These are phyloP conservation scores for Papilio polytes DNA, from an alignment of 1,140 invertebrate species.

Conservation along the genomic window DNA sequence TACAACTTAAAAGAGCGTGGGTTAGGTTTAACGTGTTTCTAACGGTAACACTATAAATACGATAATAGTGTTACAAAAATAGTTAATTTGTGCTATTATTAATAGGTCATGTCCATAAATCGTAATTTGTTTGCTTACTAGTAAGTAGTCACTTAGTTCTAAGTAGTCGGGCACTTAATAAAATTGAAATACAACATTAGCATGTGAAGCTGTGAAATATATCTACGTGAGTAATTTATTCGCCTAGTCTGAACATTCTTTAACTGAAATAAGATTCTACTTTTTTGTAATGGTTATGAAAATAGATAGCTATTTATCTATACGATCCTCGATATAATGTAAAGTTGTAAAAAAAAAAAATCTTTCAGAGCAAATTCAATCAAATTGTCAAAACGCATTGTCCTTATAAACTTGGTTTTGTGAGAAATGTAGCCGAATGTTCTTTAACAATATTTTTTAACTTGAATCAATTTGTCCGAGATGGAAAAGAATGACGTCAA, in stretches of 20 bases:
- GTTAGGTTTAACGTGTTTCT: slow-evolving; percentile 7
- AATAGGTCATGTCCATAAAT: neutral
- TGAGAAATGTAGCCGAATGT: neutral
- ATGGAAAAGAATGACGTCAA: slow-evolving; percentile 51
- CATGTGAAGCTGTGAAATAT: slow-evolving; percentile 18
- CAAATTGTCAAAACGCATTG: neutral
- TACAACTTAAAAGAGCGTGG: slow-evolving; percentile 32
- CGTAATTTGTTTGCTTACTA: slow-evolving; percentile 20
- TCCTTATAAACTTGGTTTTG: neutral
- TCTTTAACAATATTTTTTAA: slow-evolving; percentile 6
- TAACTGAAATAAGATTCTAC: neutral
- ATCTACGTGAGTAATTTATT: slow-evolving; percentile 14
- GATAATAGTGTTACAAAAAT: neutral
- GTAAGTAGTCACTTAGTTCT: slow-evolving; percentile 1
- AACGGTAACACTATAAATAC: slow-evolving; percentile 11
- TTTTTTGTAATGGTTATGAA: too few relatives aligned
- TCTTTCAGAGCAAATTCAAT: neutral
- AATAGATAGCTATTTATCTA: too few relatives aligned
- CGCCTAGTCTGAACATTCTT: neutral
- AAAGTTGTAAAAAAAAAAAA: too few relatives aligned
- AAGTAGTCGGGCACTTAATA: slow-evolving; percentile 12
- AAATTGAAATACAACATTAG: slow-evolving; percentile 25
- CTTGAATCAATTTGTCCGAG: slow-evolving; percentile 57
- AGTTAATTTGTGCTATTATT: neutral
- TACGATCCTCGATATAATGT: too few relatives aligned